Percentiles rank a stretch among this genome's conserved stretches.
Evolutionary conservation across 2,888 invertebrate genomes (phyloP).

Genomic region (Prenolepis imparis): DNA sequence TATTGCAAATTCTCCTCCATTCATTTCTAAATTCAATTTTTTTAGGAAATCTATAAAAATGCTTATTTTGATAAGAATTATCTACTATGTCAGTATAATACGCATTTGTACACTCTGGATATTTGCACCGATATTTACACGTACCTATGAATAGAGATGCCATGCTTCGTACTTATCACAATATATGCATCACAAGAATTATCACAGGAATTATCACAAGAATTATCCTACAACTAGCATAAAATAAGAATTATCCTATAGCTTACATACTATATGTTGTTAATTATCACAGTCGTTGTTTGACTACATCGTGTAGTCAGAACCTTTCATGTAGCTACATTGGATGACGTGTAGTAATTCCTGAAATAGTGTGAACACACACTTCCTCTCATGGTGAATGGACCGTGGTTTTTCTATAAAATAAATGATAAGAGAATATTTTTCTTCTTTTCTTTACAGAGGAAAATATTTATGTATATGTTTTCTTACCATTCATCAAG

Average conservation of each 20-base stretch:
- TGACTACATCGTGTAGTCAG: too few species aligned
- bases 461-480: background rate
- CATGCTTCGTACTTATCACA: background rate
- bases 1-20: slow-evolving; percentile 1
- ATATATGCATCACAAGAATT: background rate
- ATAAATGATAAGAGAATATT: background rate
- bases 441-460: background rate
- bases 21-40: background rate
- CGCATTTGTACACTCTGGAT: background rate
- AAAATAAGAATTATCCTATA: background rate
- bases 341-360: background rate
- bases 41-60: slow-evolving; percentile 3
- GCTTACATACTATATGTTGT: background rate
- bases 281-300: background rate
- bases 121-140: background rate
- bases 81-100: background rate
- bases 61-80: background rate
- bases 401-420: background rate
- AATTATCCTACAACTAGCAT: background rate
- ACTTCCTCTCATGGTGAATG: background rate
- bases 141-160: background rate
- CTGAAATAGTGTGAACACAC: background rate
- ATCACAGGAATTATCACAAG: background rate
- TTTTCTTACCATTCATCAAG: background rate
- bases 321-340: background rate